Evolutionary conservation across 2,113 vertebrate species (phyloP).

Genomic region (Phrynosoma platyrhinos): DNA sequence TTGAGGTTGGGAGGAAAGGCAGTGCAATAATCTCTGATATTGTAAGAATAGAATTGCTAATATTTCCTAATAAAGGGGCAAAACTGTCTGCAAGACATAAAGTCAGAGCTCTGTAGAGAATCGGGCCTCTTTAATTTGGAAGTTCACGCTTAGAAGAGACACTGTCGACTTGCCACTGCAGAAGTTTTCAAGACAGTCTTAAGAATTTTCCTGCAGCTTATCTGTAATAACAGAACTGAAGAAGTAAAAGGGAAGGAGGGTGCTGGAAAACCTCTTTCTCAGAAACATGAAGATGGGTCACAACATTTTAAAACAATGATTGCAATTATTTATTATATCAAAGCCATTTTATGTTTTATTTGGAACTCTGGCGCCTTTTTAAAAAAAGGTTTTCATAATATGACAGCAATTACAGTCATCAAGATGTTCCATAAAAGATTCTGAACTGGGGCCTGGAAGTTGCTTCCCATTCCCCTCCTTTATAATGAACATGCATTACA

Average conservation of each 20-base stretch:
- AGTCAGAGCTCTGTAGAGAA: slow-evolving; percentile 75
- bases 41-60: slow-evolving; percentile 75
- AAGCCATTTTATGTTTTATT: slow-evolving; percentile 98
- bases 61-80: slow-evolving; percentile 73
- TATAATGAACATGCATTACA: slow-evolving; percentile 83
- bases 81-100: slow-evolving; percentile 72
- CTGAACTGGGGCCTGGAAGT: slow-evolving; percentile 80
- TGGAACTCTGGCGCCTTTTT: slow-evolving; percentile 92
- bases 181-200: slow-evolving; percentile 79
- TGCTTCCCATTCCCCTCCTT: slow-evolving; percentile 76
- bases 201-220: slow-evolving; percentile 81
- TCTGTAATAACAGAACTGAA: slow-evolving; percentile 79
- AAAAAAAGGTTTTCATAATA: slow-evolving; percentile 88
- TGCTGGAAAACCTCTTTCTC: slow-evolving; percentile 85
- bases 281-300: slow-evolving; percentile 88
- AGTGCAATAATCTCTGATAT: slow-evolving; percentile 48
- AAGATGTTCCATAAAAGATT: slow-evolving; percentile 91
- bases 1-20: no score
- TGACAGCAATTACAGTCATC: slow-evolving; percentile 98
- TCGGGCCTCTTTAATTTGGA: slow-evolving; percentile 79
- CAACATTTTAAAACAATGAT: slow-evolving; percentile 95
- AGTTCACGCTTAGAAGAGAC: slow-evolving; percentile 76
- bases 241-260: slow-evolving; percentile 64
- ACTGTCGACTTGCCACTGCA: slow-evolving; percentile 78
- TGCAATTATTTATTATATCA: slow-evolving; percentile 94